Conservation (phyloP, 2,113 vertebrate genomes). For the Terrapene triunguis region DNA sequence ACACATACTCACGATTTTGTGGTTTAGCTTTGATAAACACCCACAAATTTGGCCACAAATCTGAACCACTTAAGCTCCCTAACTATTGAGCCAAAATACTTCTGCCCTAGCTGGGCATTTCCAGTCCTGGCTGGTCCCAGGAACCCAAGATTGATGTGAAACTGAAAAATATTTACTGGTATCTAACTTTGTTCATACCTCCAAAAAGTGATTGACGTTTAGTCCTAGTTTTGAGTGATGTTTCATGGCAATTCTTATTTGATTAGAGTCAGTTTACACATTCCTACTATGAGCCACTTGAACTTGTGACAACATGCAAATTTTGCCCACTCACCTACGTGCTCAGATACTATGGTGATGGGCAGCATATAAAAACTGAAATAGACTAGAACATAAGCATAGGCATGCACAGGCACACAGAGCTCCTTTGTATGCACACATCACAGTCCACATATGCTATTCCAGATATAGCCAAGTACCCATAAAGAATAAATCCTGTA, state of each 20-base stretch:
- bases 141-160: not conserved
- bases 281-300: slow-evolving; percentile 26
- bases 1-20: not conserved
- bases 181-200: not conserved
- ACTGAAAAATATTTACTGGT: not conserved
- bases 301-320: not conserved
- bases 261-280: not conserved
- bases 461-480: slow-evolving; percentile 28
- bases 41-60: not conserved
- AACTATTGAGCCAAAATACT: not conserved
- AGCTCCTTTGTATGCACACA: not conserved
- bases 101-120: not conserved
- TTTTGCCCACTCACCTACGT: not conserved
- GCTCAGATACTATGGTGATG: not conserved
- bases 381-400: not conserved
- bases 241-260: not conserved
- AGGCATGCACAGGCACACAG: not conserved
- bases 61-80: not conserved
- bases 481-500: slow-evolving; percentile 37
- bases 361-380: not conserved
- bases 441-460: not conserved
- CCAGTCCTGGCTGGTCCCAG: not conserved
- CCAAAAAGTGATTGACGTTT: not conserved
- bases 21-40: not conserved
- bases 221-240: not conserved